Base-by-base conservation (phyloP, 2,113 vertebrate species). In the Acanthochromis polyacanthus region DNA sequence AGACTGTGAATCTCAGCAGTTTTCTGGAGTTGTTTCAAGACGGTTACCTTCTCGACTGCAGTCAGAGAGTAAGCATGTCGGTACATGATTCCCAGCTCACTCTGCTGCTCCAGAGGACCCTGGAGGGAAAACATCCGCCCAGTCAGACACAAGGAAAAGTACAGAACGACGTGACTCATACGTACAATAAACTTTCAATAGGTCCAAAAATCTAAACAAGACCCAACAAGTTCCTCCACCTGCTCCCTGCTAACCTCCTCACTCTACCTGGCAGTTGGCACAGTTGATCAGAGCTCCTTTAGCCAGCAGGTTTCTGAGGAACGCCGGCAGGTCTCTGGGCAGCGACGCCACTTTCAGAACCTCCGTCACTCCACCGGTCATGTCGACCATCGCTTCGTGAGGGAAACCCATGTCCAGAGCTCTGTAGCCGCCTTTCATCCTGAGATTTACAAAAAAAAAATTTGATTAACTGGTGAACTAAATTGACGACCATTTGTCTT, bases 381-480 rank as follows among this genome's bases (percentile, higher is more conserved):
- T 94, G 48, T 96, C 94, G 3, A 94, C 92, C 94, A 95, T 93
- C 32, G 95, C 95, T 78, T 95, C 95, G 0, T 95, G 94, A 59
- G 95, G 93, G 58, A 84, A 93, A 36, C 95, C 95, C 93, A 95
- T 89, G 48, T 94, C 87, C 69, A 96, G 88, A 56, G 94, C 91
- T 71, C 70, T 78, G 81, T 96, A 96, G 46, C 95, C 95, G 0
- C 95, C 95, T 50, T 96, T 96, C 60, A 96, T 10, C 83, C 95
- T 95, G 73, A 1, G 32, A 64, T n/a, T n/a, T n/a, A n/a, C n/a
- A n/a, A n/a, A n/a, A n/a, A n/a, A n/a, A n/a, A n/a, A n/a, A n/a
- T n/a, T 25, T 25, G 25, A 25, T 25, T 1, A 25, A 25, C 25
- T 25, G 3, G 3, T 25, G 25, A 25, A 25, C 25, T 25, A 25